phyloP scores from a whole-genome alignment of 2,888 invertebrate genomes.

The Trichopria drosophilae region DNA sequence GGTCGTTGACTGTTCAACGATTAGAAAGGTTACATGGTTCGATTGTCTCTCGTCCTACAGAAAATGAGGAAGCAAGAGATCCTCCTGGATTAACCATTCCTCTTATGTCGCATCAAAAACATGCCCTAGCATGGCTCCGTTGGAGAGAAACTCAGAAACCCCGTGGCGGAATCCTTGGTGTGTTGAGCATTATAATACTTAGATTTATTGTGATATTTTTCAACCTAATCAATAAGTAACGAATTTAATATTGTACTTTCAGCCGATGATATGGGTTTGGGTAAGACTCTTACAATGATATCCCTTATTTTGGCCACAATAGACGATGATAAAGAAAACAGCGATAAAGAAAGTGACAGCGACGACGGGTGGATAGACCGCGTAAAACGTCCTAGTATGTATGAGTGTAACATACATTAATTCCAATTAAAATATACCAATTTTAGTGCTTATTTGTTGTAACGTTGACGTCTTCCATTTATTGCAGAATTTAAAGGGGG shows the following conservation, averaged over 20 bases:
- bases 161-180: slow-evolving; percentile 83
- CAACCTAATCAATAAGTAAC: too few species aligned
- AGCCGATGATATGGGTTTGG: slow-evolving; percentile 82
- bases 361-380: slow-evolving; percentile 31
- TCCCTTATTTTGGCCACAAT: slow-evolving; percentile 64
- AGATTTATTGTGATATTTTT: too few species aligned
- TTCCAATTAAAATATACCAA: background rate
- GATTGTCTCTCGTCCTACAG: slow-evolving; percentile 68
- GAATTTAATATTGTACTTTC: slow-evolving; percentile 23
- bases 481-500: slow-evolving; percentile 62
- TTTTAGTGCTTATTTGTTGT: slow-evolving; percentile 8
- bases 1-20: slow-evolving; percentile 71
- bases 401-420: background rate
- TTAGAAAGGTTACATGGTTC: slow-evolving; percentile 74
- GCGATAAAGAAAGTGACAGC: slow-evolving; percentile 54
- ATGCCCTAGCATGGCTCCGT: slow-evolving; percentile 83
- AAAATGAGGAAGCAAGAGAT: slow-evolving; percentile 63
- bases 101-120: slow-evolving; percentile 82
- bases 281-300: slow-evolving; percentile 84
- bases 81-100: slow-evolving; percentile 68
- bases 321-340: slow-evolving; percentile 56
- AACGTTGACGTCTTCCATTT: background rate
- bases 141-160: slow-evolving; percentile 87
- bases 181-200: too few species aligned
- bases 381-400: slow-evolving; percentile 20